Conservation (phyloP, 2,888 invertebrate genomes). For the Crioceris asparagi region DNA sequence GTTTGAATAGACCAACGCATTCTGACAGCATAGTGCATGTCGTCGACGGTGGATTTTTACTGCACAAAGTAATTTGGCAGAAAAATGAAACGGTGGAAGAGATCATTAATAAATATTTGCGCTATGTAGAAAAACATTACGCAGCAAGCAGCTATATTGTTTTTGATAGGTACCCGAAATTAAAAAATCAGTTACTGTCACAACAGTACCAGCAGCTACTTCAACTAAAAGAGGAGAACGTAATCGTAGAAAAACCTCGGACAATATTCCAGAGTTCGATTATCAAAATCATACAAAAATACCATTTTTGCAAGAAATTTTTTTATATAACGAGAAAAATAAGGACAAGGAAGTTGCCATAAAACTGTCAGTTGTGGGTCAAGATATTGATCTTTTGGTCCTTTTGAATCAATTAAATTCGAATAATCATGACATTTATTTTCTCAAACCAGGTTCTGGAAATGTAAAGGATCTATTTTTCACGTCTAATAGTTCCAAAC, state of each 20-base stretch:
- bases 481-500: too few species aligned
- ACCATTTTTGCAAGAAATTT: slow-evolving; percentile 22
- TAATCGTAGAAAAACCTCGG: slow-evolving; percentile 12
- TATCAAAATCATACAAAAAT: slow-evolving; percentile 16
- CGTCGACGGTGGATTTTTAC: background rate
- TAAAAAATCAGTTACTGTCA: slow-evolving; percentile 8
- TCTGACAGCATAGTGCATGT: background rate
- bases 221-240: slow-evolving; percentile 21
- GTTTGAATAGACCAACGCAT: background rate
- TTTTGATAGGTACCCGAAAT: slow-evolving; percentile 22
- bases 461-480: too few species aligned
- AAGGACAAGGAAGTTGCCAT: too few species aligned
- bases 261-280: slow-evolving; percentile 12
- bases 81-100: slow-evolving; percentile 16
- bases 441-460: too few species aligned
- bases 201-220: slow-evolving; percentile 14
- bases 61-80: slow-evolving; percentile 14
- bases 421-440: too few species aligned
- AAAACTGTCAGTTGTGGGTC: too few species aligned
- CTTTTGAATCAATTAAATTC: too few species aligned
- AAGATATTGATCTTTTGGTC: too few species aligned
- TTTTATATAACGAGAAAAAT: too few species aligned
- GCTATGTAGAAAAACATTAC: slow-evolving; percentile 18
- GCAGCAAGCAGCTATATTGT: slow-evolving; percentile 17
- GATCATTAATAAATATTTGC: slow-evolving; percentile 20